phyloP scores from a whole-genome alignment of 2,888 invertebrate genomes.

The Serrognathus titanus region DNA sequence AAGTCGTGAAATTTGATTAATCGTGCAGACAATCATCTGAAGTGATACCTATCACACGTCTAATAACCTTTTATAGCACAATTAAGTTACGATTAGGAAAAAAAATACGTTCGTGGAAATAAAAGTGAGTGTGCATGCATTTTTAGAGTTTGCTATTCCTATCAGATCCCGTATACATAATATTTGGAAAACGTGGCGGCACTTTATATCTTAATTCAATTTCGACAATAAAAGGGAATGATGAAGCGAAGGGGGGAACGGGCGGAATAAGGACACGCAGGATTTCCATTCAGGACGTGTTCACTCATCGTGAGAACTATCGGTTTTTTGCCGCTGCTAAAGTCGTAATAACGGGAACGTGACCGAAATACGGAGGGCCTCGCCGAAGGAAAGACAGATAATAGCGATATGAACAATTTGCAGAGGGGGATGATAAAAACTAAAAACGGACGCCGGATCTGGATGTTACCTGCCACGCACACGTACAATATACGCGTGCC shows the following conservation, averaged over 20 bases:
- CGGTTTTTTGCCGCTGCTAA: slow-evolving; percentile 28
- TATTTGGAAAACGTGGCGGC: too few relatives aligned
- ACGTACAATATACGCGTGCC: too few relatives aligned
- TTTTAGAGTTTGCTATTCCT: too few relatives aligned
- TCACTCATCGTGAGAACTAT: slow-evolving; percentile 29
- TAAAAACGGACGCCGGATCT: not conserved
- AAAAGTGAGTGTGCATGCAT: too few relatives aligned
- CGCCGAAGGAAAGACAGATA: slow-evolving; percentile 7
- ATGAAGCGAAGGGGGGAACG: slow-evolving; percentile 5
- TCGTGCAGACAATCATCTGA: too few relatives aligned
- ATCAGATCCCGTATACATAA: too few relatives aligned
- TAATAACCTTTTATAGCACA: too few relatives aligned
- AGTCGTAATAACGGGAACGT: slow-evolving; percentile 29
- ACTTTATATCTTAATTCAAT: not conserved
- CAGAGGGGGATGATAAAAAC: slow-evolving; percentile 4
- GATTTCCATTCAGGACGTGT: slow-evolving; percentile 27
- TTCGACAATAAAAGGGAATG: slow-evolving; percentile 10
- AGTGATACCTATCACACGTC: too few relatives aligned
- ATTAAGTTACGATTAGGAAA: too few relatives aligned
- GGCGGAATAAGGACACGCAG: slow-evolving; percentile 10
- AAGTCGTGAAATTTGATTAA: too few relatives aligned
- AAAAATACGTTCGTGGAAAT: too few relatives aligned
- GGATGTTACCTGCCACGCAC: too few relatives aligned
- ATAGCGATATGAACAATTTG: slow-evolving; percentile 16
- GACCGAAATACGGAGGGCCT: slow-evolving; percentile 18